Evolutionary conservation across 2,888 invertebrate species (phyloP).

Genomic region (Agrilus mali): DNA sequence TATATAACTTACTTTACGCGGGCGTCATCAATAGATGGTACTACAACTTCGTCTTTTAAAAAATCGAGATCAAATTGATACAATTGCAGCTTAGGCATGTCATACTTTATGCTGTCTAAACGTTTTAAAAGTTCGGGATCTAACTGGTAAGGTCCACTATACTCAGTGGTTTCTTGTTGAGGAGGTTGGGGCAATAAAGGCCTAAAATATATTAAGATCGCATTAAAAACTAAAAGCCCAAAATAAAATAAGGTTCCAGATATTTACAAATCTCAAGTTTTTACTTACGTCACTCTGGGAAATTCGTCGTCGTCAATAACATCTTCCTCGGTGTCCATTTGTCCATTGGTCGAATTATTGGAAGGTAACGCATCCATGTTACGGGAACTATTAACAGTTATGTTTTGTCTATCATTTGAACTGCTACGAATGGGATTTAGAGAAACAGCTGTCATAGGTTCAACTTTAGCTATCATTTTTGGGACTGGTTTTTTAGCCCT

Average conservation of each 20-base stretch:
- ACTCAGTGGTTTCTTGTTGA: slow-evolving; percentile 33
- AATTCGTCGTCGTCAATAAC: slow-evolving; percentile 31
- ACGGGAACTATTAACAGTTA: slow-evolving; percentile 3
- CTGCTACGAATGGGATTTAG: too few relatives aligned
- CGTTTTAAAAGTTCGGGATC: slow-evolving; percentile 60
- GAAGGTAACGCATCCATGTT: slow-evolving; percentile 3
- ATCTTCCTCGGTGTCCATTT: slow-evolving; percentile 23
- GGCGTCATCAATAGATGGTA: slow-evolving; percentile 25
- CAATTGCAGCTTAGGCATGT: slow-evolving; percentile 21
- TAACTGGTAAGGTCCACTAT: slow-evolving; percentile 64
- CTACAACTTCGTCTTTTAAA: slow-evolving; percentile 27
- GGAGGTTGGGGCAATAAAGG: slow-evolving; percentile 30
- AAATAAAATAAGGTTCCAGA: too few relatives aligned
- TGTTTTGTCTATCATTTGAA: background rate
- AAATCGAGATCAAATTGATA: slow-evolving; percentile 31
- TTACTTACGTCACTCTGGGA: slow-evolving; percentile 18
- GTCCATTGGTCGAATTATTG: slow-evolving; percentile 18
- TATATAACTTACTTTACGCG: slow-evolving; percentile 21
- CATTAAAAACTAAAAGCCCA: background rate
- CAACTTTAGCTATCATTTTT: slow-evolving; percentile 13
- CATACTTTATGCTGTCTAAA: slow-evolving; percentile 40
- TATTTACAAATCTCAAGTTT: background rate
- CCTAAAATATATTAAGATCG: background rate
- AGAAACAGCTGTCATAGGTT: slow-evolving; percentile 5
- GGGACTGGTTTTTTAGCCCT: slow-evolving; percentile 57